Evolutionary conservation across 2,113 vertebrate species (phyloP).

Genomic region (Euleptes europaea): DNA sequence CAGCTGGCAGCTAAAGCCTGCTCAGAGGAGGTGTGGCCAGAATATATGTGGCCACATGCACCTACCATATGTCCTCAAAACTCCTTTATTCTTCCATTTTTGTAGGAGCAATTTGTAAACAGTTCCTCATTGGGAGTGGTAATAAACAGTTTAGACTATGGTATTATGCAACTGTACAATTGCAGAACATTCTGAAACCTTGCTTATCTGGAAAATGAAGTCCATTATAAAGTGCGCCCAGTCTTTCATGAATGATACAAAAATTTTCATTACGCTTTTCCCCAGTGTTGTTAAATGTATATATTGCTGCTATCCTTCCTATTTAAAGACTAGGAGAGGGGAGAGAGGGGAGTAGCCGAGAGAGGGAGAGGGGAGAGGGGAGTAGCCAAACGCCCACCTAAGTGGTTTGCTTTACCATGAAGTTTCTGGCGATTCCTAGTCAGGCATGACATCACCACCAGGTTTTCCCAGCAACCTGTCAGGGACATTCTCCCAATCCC

Average conservation of each 20-base stretch:
- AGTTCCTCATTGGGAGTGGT: neutral
- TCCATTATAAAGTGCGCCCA: neutral
- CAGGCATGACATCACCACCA: too few species aligned
- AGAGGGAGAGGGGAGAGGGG: too few species aligned
- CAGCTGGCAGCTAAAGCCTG: too few species aligned
- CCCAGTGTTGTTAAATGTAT: neutral
- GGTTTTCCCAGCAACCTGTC: too few species aligned
- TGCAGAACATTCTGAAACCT: neutral
- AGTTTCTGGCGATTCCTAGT: too few species aligned
- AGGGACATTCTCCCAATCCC: too few species aligned
- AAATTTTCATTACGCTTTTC: neutral
- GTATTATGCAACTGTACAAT: neutral
- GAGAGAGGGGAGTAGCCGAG: too few species aligned
- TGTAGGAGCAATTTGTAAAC: neutral
- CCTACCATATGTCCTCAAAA: neutral
- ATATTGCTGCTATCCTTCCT: neutral
- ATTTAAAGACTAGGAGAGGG: neutral
- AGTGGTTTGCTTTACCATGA: too few species aligned
- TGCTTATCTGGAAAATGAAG: neutral
- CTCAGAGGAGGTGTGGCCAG: too few species aligned
- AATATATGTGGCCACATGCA: too few species aligned
- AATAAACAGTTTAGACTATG: neutral
- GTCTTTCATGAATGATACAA: neutral
- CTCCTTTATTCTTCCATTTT: neutral
- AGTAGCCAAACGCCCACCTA: too few species aligned